Base-by-base conservation (phyloP, 1,140 invertebrate genomes). In the Nephotettix cincticeps region DNA sequence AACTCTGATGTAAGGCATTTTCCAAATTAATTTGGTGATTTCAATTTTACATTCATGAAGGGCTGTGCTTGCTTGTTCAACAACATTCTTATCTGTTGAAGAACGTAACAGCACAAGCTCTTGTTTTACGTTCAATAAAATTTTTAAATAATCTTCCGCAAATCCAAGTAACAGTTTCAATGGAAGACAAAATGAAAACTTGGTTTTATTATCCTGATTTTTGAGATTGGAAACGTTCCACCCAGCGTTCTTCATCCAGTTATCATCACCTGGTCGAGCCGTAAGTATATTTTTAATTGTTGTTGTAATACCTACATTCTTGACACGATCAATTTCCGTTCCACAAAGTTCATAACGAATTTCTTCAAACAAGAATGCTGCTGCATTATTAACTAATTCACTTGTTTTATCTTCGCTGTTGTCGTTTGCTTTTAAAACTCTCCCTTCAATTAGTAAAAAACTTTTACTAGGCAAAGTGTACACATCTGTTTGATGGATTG, bases 91-190 rank as follows among this genome's bases (percentile, higher is more conserved):
- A 76, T 82, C 77, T 6, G 68, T 76, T 30, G 75, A 78, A 9
- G 77, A 58, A 70, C 80, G 73, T 25, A 78, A 78, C 27, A 84
- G 72, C 75, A 84, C 77, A 23, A 84, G 68, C 75, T 84, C 81
- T 75, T 83, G 81, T 75, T 81, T 80, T 3, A 74, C 76, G 73
- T 83, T 83, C 9, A 81, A 56, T n/a, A 83, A 73, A 47, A 84
- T 79, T 77, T 79, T 80, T 67, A 75, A 73, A 76, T 82, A 84
- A 76, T 84, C 81, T 76, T 84, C 80, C 58, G 79, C 79, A 75
- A 84, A 83, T 14, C 81, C 80, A 0, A 82, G 70, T 1, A 83
- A 43, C 56, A 79, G 72, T 56, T 74, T 78, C 21, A 84, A 58
- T 6, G 81, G 81, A 40, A 84, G 75, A 23, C 73, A 74, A 30